Evolutionary conservation across 2,113 vertebrate genomes (phyloP), one percentile per base, ranked within the genome.

Genomic region (Nerophis lumbriciformis): DNA sequence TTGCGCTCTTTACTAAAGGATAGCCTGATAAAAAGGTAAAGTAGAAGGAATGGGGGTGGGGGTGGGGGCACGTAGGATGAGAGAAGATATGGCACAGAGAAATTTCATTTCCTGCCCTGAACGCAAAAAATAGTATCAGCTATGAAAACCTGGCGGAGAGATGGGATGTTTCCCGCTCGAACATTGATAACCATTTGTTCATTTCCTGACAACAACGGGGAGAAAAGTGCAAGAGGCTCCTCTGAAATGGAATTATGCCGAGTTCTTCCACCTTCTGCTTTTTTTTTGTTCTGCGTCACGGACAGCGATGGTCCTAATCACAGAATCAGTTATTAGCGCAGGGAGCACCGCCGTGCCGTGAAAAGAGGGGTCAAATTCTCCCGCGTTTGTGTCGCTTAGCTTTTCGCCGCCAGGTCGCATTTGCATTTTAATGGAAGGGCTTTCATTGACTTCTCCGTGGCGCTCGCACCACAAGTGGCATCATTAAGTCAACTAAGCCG

Each of bases 351-450:
- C 73, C 35, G 66, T 62, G 68, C 66, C 75, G 74, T 73, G 71
- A 78, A 79, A 83, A 90, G 85, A 67, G 85, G 76, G 91, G 90
- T 91, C 90, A 85, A 90, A 90, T 92, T 93, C 89, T 92, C 90
- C 87, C 90, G 92, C 94, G 92, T 92, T 93, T 93, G 92, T 94
- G 91, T 93, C 92, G 90, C 91, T 92, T 84, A 91, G 92, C 80
- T 82, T 93, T 93, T 91, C 93, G 91, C 94, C 93, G 73, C 89
- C 88, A 89, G 93, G 92, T 90, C 88, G 92, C 92, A 98, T 99
- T 99, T 97, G 95, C 96, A 98, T 99, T 99, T 98, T 98, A 99
- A 98, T 99, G 91, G 94, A 93, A 97, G 93, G 28, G 92, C 93
- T 92, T 95, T 98, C 95, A 96, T 98, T 94, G 94, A 97, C 93